Base-by-base conservation (phyloP, 1,140 invertebrate genomes). In the Caenorhabditis elegans region DNA sequence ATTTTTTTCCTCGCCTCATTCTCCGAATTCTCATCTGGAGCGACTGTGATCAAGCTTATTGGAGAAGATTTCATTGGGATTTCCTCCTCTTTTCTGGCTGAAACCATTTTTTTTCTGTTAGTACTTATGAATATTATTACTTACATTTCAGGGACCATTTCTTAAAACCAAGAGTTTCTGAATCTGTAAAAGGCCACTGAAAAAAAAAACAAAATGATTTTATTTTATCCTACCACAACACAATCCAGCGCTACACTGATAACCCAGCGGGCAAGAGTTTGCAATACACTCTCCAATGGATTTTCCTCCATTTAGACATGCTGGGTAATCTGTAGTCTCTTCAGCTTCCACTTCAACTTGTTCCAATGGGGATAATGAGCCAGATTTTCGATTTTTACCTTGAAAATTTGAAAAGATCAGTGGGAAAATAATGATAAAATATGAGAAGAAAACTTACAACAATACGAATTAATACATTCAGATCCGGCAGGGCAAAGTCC, bases 251-350 rank as follows among this genome's bases (percentile, higher is more conserved):
- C 80, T 70, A 43, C 84, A 85, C 2, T 43, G 34, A 31, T 49
- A 85, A n/a, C 82, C 84, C n/a, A 77, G 36, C 1, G 84, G 84
- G 39, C 84, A 85, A 46, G 70, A 60, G 19, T 76, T 79, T 3
- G 49, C 36, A 34, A 85, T 80, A 26, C 84, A 85, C 48, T 85
- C 84, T 81, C 84, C 84, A 26, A 85, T 85, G 5, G 82, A 39
- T 13, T 43, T 48, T 31, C 46, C 39, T 10, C 84, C 84, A 79
- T 78, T 79, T 4, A 47, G 60, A 22, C 83, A 84, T 2, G 48
- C 36, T 6, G 31, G 60, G n/a, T 39, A 39, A 6, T 70, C 60
- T 11, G 34, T 11, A 10, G 60, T 39, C 10, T 70, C 60, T 22
- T 70, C 60, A 39, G 17, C 11, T 36, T 60, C 55, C 6, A 11